These are phyloP conservation scores for Hydrozoanthus gracilis DNA, from an alignment of 92 coral and sea anemone species.

Conservation along the genomic window DNA sequence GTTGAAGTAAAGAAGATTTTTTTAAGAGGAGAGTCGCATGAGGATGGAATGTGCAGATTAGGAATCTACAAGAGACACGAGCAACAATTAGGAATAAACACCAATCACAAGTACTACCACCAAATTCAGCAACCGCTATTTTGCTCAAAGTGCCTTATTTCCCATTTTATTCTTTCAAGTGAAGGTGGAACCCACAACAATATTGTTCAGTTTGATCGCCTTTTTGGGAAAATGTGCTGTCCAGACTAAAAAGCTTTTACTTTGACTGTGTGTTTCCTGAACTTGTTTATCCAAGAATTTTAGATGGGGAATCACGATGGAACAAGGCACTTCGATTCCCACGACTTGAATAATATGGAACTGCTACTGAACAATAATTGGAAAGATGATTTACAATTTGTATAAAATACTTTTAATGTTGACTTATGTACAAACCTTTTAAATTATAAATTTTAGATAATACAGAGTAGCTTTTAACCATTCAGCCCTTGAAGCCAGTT, in stretches of 20 bases:
- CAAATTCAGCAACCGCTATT: slow-evolving; percentile 74
- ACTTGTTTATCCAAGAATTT: slow-evolving; percentile 72
- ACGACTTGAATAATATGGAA: slow-evolving; percentile 49
- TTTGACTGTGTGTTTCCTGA: slow-evolving; percentile 74
- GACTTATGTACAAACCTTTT: too few relatives aligned
- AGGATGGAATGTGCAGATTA: slow-evolving; percentile 59
- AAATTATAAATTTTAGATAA: too few relatives aligned
- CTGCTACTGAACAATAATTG: too few relatives aligned
- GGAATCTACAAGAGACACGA: slow-evolving; percentile 63
- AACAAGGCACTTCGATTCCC: slow-evolving; percentile 64
- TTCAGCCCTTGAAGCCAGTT: too few relatives aligned
- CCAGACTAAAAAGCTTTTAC: slow-evolving; percentile 65
- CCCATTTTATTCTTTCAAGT: slow-evolving; percentile 70
- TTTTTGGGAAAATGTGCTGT: slow-evolving; percentile 61
- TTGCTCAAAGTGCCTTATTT: slow-evolving; percentile 51
- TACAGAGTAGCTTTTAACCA: too few relatives aligned
- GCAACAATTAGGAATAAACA: slow-evolving; percentile 55
- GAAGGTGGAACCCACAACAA: slow-evolving; percentile 58
- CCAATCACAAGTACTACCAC: slow-evolving; percentile 62
- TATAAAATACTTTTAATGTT: too few relatives aligned
- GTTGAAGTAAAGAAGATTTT: slow-evolving; percentile 20
- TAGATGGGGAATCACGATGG: slow-evolving; percentile 63
- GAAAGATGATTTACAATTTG: too few relatives aligned
- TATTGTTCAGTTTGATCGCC: slow-evolving; percentile 55
- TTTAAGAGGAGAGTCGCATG: slow-evolving; percentile 53